Percentiles rank a stretch among this genome's conserved stretches.
phyloP scores from a whole-genome alignment of 2,797 vertebrate genomes.

The Otolemur crassicaudatus region DNA sequence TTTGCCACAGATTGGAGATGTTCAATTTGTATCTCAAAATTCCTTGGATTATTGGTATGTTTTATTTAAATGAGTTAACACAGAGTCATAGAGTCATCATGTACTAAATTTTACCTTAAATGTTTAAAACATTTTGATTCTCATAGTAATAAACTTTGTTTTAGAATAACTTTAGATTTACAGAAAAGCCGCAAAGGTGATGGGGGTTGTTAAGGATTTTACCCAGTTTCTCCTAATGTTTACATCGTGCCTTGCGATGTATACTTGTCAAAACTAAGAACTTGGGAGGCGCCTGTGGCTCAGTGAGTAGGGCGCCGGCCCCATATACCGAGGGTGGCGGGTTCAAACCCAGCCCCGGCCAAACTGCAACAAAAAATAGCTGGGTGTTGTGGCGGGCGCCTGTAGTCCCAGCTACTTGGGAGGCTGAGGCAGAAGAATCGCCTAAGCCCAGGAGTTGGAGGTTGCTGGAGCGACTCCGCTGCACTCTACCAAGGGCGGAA shows the following conservation, averaged over 20 bases:
- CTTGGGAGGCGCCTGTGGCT: too few relatives aligned
- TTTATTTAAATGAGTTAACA: constrained; percentile 44
- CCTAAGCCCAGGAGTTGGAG: too few relatives aligned
- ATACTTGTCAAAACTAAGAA: background rate
- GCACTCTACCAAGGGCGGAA: too few relatives aligned
- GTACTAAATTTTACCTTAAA: constrained; percentile 40
- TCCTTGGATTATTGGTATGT: background rate
- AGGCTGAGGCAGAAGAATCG: too few relatives aligned
- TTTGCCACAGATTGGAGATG: background rate
- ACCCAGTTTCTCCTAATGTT: background rate
- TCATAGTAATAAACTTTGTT: background rate
- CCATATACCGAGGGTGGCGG: too few relatives aligned
- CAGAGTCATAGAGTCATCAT: background rate
- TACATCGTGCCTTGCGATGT: background rate
- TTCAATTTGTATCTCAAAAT: background rate
- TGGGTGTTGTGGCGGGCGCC: too few relatives aligned
- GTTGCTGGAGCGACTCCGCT: too few relatives aligned
- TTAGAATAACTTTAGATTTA: constrained; percentile 32
- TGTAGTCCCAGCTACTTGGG: too few relatives aligned
- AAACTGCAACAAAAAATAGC: too few relatives aligned
- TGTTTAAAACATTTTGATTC: constrained; percentile 14
- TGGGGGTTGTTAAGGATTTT: background rate
- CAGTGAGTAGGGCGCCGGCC: too few relatives aligned
- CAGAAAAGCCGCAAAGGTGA: background rate
- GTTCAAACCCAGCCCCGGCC: too few relatives aligned